Conservation (phyloP, 2,113 vertebrate species). For the Cavia porcellus region DNA sequence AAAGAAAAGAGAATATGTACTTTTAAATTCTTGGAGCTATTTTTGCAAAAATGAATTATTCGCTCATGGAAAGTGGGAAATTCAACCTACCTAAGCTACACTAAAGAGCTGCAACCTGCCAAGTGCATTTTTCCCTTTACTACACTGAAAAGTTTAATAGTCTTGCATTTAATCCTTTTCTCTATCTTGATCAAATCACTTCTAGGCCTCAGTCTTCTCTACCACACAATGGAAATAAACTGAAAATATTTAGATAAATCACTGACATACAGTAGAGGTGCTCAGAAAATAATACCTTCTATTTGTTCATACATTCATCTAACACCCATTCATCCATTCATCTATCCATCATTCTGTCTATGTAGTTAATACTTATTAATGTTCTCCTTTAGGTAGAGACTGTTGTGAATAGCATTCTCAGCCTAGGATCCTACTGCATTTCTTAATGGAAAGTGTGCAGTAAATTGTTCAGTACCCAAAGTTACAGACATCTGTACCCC, state of each 20-base stretch:
- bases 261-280: not conserved
- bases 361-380: not conserved
- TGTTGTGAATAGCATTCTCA: not conserved
- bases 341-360: not conserved
- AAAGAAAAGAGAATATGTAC: not conserved
- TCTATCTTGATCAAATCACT: not conserved
- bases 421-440: too few species aligned
- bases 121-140: not conserved
- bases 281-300: not conserved
- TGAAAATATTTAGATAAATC: not conserved
- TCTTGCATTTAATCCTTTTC: not conserved
- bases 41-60: conserved; percentile 40
- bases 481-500: not conserved
- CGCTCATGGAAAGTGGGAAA: conserved; percentile 28
- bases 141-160: not conserved
- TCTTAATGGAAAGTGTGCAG: not conserved
- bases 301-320: not conserved
- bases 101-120: not conserved
- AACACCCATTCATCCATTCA: not conserved
- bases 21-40: conserved; percentile 7
- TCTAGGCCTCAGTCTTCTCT: conserved; percentile 13
- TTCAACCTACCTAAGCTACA: not conserved
- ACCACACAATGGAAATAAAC: not conserved
- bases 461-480: not conserved
- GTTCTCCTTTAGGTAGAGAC: not conserved